A percentile compares a stretch with the other conserved stretches of the same genome.
phyloP scores from a whole-genome alignment of 2,888 invertebrate genomes.

The Dolichopus griseipennis region DNA sequence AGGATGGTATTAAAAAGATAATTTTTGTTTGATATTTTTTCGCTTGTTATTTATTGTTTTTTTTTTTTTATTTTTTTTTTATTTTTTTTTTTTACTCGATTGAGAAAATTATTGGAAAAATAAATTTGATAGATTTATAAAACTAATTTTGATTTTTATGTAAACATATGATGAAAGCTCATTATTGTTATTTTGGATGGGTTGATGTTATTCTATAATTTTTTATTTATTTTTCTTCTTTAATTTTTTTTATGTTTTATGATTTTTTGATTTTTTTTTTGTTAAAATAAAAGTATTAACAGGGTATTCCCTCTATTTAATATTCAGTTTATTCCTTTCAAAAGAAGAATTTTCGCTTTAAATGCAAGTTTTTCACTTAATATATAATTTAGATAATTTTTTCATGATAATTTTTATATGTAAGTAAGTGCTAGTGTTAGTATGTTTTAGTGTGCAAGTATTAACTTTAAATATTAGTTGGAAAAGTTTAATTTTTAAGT shows the following conservation, averaged over 20 bases:
- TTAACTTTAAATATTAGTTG: too few relatives aligned
- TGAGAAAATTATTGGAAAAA: conserved; percentile 6
- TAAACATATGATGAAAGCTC: conserved; percentile 6
- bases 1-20: background rate
- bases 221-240: background rate
- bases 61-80: background rate
- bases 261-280: too few relatives aligned
- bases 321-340: too few relatives aligned
- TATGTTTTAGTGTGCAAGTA: too few relatives aligned
- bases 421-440: too few relatives aligned
- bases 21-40: too few relatives aligned
- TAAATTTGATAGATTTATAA: conserved; percentile 4
- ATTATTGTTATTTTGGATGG: background rate
- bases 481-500: too few relatives aligned
- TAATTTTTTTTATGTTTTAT: background rate
- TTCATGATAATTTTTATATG: too few relatives aligned
- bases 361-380: too few relatives aligned
- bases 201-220: background rate
- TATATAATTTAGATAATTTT: too few relatives aligned
- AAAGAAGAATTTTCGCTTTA: too few relatives aligned
- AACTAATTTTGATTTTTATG: conserved; percentile 6
- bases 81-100: background rate
- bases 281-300: background rate
- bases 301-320: background rate
- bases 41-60: background rate